phyloP scores from a whole-genome alignment of 2,113 vertebrate species.

The Rattus rattus region DNA sequence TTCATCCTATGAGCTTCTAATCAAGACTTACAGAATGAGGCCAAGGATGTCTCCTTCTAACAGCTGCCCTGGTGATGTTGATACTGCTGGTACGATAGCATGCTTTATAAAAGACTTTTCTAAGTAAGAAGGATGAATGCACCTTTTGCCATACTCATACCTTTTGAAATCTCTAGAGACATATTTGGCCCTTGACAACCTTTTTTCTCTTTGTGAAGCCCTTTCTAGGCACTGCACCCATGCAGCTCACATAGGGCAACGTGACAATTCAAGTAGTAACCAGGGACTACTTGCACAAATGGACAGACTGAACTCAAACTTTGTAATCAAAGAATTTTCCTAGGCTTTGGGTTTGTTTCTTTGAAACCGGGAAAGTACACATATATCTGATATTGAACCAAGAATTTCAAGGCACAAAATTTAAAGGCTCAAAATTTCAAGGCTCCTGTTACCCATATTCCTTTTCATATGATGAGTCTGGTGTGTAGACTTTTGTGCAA shows the following conservation, averaged over 20 bases:
- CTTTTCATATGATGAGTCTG: not conserved
- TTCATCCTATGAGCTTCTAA: not conserved
- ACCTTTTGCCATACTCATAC: not conserved
- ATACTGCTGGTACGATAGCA: too few relatives aligned
- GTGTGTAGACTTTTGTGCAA: accelerated
- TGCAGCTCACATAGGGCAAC: accelerated
- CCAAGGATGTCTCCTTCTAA: not conserved
- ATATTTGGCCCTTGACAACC: accelerated
- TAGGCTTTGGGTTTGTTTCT: not conserved
- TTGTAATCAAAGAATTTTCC: not conserved
- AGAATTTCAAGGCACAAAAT: not conserved
- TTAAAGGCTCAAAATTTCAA: not conserved
- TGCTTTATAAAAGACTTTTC: not conserved
- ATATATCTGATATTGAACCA: not conserved
- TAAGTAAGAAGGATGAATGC: not conserved
- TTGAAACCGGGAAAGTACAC: not conserved
- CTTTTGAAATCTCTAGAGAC: not conserved
- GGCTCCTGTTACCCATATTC: not conserved
- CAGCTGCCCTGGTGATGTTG: not conserved
- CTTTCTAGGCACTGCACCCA: not conserved
- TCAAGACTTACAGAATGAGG: not conserved
- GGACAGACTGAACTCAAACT: not conserved
- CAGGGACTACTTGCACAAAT: not conserved
- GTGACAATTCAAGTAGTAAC: accelerated
- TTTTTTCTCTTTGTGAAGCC: not conserved